phyloP scores from a whole-genome alignment of 1,140 invertebrate species.

The Solen grandis region DNA sequence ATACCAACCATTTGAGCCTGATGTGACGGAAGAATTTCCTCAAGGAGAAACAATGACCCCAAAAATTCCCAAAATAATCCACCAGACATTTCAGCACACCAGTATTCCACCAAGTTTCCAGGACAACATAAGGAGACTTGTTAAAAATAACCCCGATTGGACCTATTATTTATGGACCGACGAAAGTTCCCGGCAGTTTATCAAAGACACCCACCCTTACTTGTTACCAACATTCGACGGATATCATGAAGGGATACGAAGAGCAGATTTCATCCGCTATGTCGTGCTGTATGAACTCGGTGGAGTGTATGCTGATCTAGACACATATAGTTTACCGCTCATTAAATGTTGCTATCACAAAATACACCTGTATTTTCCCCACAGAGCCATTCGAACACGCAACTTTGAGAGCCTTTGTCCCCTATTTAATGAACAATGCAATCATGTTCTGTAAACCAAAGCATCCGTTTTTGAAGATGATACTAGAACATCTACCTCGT shows the following conservation, averaged over 20 bases:
- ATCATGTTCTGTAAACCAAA: slow-evolving; percentile 27
- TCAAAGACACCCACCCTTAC: not conserved
- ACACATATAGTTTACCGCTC: not conserved
- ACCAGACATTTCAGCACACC: not conserved
- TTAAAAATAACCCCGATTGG: slow-evolving; percentile 11
- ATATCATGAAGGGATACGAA: not conserved
- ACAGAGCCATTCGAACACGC: slow-evolving; percentile 32
- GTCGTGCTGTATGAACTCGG: slow-evolving; percentile 35
- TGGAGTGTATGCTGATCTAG: slow-evolving; percentile 12
- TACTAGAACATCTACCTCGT: not conserved
- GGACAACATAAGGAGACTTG: not conserved
- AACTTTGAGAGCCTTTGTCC: not conserved
- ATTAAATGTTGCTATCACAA: slow-evolving; percentile 3
- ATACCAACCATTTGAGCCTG: slow-evolving; percentile 4
- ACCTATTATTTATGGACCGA: slow-evolving; percentile 37
- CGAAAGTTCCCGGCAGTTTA: not conserved
- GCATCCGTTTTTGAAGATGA: slow-evolving; percentile 21
- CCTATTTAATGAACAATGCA: slow-evolving; percentile 3
- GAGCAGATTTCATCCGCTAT: slow-evolving; percentile 10
- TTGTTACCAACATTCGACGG: not conserved
- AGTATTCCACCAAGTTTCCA: not conserved
- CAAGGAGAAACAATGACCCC: not conserved
- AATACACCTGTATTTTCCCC: slow-evolving; percentile 23
- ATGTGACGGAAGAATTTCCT: not conserved
- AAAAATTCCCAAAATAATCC: slow-evolving; percentile 34